Evolutionary conservation across 1,140 invertebrate species (phyloP).

Genomic region (Oscheius sp.): DNA sequence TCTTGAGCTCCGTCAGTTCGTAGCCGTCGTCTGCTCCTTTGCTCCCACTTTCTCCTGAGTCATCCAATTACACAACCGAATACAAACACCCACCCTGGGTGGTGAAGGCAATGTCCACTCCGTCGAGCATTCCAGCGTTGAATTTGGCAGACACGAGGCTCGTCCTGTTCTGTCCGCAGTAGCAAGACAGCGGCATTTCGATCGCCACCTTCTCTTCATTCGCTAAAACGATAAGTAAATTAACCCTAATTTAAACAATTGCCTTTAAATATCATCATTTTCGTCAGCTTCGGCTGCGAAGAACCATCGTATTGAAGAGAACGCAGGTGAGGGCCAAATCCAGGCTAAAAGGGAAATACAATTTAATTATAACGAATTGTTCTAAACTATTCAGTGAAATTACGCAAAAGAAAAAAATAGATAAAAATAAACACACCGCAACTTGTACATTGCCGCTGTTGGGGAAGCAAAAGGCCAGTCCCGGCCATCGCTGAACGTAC

Average conservation of each 20-base stretch:
- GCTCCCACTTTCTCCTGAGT: not conserved
- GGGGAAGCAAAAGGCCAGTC: conserved; percentile 57
- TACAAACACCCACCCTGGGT: conserved; percentile 44
- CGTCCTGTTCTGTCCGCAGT: conserved; percentile 48
- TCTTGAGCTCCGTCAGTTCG: conserved; percentile 36
- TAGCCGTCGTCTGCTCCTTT: conserved; percentile 6
- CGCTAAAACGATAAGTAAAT: not conserved
- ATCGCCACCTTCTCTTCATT: conserved; percentile 22
- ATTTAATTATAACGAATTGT: not conserved
- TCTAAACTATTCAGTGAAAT: too few species aligned
- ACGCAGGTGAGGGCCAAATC: conserved; percentile 52
- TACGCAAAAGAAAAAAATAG: too few species aligned
- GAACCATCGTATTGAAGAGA: conserved; percentile 52
- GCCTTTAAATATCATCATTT: conserved; percentile 55
- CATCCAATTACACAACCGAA: not conserved
- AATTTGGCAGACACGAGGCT: conserved; percentile 37
- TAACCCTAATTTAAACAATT: conserved; percentile 31
- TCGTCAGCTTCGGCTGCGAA: conserved; percentile 49
- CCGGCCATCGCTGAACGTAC: conserved; percentile 57
- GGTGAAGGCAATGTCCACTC: conserved; percentile 46
- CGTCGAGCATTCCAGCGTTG: conserved; percentile 44
- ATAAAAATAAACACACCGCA: not conserved
- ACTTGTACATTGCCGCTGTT: conserved; percentile 44
- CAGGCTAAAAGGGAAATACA: conserved; percentile 35
- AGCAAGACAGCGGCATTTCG: conserved; percentile 46